These are phyloP conservation scores for Medauroidea extradentata DNA, from an alignment of 1,140 invertebrate species.

Conservation along the genomic window DNA sequence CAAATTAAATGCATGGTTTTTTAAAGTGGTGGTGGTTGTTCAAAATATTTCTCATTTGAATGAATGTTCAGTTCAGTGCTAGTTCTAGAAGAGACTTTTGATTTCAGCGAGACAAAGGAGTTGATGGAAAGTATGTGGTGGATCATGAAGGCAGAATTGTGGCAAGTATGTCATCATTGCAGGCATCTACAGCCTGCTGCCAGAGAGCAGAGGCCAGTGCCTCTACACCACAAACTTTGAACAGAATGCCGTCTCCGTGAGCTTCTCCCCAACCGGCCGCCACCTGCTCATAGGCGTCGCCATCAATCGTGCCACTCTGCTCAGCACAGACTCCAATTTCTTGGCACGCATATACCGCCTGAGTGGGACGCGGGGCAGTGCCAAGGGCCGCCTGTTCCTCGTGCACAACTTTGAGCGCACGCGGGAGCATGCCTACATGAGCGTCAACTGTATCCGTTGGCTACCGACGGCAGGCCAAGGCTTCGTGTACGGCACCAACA, in stretches of 20 bases:
- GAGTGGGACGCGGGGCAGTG: slow-evolving; percentile 20
- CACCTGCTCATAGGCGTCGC: slow-evolving; percentile 76
- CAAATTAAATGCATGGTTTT: too few relatives aligned
- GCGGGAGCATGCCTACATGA: slow-evolving; percentile 55
- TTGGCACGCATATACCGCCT: slow-evolving; percentile 58
- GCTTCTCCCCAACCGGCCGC: slow-evolving; percentile 69
- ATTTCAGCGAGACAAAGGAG: too few relatives aligned
- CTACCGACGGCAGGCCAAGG: slow-evolving; percentile 75
- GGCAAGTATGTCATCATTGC: too few relatives aligned
- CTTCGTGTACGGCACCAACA: slow-evolving; percentile 79
- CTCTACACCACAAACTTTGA: slow-evolving; percentile 71
- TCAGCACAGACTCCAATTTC: slow-evolving; percentile 49
- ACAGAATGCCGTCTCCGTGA: slow-evolving; percentile 75
- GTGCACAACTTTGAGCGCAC: slow-evolving; percentile 59
- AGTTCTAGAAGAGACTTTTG: too few relatives aligned
- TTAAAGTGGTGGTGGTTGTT: too few relatives aligned
- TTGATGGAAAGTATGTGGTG: too few relatives aligned
- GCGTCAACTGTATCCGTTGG: slow-evolving; percentile 81
- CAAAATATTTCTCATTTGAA: too few relatives aligned
- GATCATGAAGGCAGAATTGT: too few relatives aligned
- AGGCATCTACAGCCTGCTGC: slow-evolving; percentile 76
- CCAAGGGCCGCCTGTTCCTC: slow-evolving; percentile 46
- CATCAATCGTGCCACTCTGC: slow-evolving; percentile 53
- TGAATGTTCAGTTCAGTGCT: too few relatives aligned
- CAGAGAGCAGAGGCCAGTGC: slow-evolving; percentile 67